Percentiles rank a stretch among this genome's conserved stretches.
Conservation (phyloP, 1,140 invertebrate species). For the Doryteuthis pealeii region DNA sequence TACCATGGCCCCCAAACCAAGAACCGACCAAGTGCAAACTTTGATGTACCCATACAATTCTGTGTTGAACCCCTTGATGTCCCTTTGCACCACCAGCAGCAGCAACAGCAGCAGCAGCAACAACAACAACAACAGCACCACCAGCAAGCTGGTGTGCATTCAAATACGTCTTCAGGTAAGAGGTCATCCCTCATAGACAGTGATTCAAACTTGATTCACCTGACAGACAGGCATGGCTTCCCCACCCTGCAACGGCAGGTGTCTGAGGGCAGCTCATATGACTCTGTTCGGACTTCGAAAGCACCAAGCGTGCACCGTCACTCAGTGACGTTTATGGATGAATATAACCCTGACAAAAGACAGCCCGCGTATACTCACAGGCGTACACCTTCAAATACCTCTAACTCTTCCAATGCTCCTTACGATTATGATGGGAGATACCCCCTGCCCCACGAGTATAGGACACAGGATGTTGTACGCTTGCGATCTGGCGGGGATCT, state of each 20-base stretch:
- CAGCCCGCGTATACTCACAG: slow-evolving; percentile 61
- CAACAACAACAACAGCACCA: no score
- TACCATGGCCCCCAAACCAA: slow-evolving; percentile 80
- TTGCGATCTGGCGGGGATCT: slow-evolving; percentile 64
- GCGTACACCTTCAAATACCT: slow-evolving; percentile 73
- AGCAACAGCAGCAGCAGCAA: no score
- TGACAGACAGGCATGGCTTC: background rate
- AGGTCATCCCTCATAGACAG: slow-evolving; percentile 1
- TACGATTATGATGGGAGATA: slow-evolving; percentile 25
- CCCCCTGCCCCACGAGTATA: slow-evolving; percentile 31
- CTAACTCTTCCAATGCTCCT: slow-evolving; percentile 67
- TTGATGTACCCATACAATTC: slow-evolving; percentile 53
- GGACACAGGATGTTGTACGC: slow-evolving; percentile 39
- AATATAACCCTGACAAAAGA: slow-evolving; percentile 39
- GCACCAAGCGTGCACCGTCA: slow-evolving; percentile 52
- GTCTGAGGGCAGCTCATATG: slow-evolving; percentile 53
- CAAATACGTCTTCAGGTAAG: background rate
- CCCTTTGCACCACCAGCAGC: no score
- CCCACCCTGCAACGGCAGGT: slow-evolving; percentile 41
- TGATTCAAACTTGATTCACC: slow-evolving; percentile 12
- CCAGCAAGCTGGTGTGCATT: background rate
- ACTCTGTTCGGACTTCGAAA: slow-evolving; percentile 42
- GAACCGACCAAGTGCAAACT: slow-evolving; percentile 68
- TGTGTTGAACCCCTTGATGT: slow-evolving; percentile 3
- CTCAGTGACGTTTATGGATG: slow-evolving; percentile 58